Base-by-base conservation (phyloP, 2,113 vertebrate species). In the Leptodactylus fuscus region DNA sequence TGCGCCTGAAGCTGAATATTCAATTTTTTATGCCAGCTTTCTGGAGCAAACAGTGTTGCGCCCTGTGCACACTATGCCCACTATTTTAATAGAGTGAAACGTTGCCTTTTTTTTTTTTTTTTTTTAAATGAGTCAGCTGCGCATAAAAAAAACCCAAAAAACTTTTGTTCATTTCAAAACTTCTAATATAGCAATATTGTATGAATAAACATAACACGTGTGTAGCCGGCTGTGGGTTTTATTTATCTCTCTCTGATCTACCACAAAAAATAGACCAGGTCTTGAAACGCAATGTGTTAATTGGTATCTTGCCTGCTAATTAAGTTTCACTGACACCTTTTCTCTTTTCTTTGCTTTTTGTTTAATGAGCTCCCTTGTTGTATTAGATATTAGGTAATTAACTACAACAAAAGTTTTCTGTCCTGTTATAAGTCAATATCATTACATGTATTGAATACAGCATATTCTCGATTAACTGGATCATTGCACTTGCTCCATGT, bases 341-440 rank as follows among this genome's bases (percentile, higher is more conserved):
- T 71, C 62, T 53, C 76, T 71, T 80, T 27, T 79, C 62, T 70
- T 85, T 85, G 44, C 58, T 41, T 70, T 79, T 79, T 41, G 9
- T 79, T 70, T 80, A 85, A 85, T 85, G 62, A 79, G 76, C 60
- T 85, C 62, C 75, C 75, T 80, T 85, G 83, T 85, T 79, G 83
- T 80, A 80, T 85, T 80, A 70, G 83, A 55, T 80, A 85, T 85
- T 53, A 85, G 62, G 48, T 80, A 79, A 85, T 85, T 85, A 85
- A 80, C 62, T 80, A 55, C 79, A 80, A 70, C 62, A 85, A 85
- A 79, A 69, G 44, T 85, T 62, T 69, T 13, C 36, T 20, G 75
- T n/a, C n/a, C 62, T 85, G 58, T 65, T 79, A 62, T 49, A 46
- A 85, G 62, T 44, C 75, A 53, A 55, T 78, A 78, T 41, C 12